Conservation (phyloP, 2,888 invertebrate genomes). For the Sympetrum striolatum region DNA sequence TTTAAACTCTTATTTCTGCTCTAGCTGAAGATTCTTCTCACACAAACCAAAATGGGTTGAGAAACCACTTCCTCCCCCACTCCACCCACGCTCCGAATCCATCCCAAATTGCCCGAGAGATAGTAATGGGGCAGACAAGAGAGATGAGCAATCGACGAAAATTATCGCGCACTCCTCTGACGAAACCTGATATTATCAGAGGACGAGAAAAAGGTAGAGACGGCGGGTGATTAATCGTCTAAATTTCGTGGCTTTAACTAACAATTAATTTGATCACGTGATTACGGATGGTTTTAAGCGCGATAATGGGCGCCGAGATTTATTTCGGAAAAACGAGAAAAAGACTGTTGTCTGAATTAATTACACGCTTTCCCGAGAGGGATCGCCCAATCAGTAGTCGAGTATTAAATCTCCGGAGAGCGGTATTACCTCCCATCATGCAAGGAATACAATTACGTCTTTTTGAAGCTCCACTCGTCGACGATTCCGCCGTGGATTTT, state of each 20-base stretch:
- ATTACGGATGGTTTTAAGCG: neutral
- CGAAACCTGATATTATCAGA: neutral
- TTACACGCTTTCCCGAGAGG: neutral
- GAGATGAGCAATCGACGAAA: neutral
- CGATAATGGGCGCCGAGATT: neutral
- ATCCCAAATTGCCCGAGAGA: neutral
- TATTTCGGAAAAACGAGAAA: neutral
- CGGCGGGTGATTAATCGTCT: neutral
- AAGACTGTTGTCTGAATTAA: neutral
- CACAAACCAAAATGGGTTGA: too few relatives aligned
- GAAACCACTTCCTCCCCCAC: neutral
- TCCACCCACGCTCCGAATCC: neutral
- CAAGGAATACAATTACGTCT: neutral
- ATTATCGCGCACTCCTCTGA: neutral
- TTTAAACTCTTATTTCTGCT: too few relatives aligned
- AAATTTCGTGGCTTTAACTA: neutral
- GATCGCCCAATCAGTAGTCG: neutral
- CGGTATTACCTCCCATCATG: neutral
- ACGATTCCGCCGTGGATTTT: too few relatives aligned
- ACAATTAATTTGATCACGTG: neutral
- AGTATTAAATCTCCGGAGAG: neutral
- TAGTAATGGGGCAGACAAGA: neutral
- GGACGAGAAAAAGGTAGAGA: neutral
- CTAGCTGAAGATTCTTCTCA: too few relatives aligned
- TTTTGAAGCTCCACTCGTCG: neutral